These are phyloP conservation scores for Leguminivora glycinivorella DNA, from an alignment of 1,140 invertebrate genomes.

Conservation along the genomic window DNA sequence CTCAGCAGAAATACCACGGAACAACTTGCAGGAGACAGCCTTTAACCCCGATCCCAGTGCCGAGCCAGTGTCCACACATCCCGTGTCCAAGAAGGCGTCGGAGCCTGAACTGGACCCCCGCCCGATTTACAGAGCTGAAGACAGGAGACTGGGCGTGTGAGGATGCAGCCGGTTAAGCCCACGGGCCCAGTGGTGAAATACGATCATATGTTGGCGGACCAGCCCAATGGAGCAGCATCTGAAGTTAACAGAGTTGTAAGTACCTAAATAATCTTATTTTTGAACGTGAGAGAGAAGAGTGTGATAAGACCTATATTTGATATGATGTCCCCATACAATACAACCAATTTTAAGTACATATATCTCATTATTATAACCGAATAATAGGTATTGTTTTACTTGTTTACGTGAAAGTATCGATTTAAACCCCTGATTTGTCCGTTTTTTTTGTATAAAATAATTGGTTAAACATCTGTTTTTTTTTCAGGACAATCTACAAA, in stretches of 20 bases:
- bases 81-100: constrained; percentile 48
- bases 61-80: constrained; percentile 46
- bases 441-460: too few relatives aligned
- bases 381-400: too few relatives aligned
- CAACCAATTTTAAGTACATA: too few relatives aligned
- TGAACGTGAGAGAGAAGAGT: too few relatives aligned
- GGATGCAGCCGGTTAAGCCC: constrained; percentile 55
- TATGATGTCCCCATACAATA: too few relatives aligned
- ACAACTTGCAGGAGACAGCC: constrained; percentile 43
- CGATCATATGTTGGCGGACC: constrained; percentile 63
- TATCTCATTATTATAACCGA: too few relatives aligned
- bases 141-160: constrained; percentile 49
- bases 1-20: constrained; percentile 58
- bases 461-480: constrained; percentile 15
- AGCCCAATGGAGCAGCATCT: constrained; percentile 41
- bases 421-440: too few relatives aligned
- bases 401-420: too few relatives aligned
- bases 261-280: constrained; percentile 28
- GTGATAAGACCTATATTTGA: too few relatives aligned
- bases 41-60: constrained; percentile 46
- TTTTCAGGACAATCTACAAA: constrained; percentile 56
- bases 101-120: constrained; percentile 45
- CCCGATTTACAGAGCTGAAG: constrained; percentile 59
- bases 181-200: constrained; percentile 51
- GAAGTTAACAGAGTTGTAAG: constrained; percentile 64